Evolutionary conservation across 2,113 vertebrate genomes (phyloP).

Genomic region (Rhinopomastus cyanomelas): DNA sequence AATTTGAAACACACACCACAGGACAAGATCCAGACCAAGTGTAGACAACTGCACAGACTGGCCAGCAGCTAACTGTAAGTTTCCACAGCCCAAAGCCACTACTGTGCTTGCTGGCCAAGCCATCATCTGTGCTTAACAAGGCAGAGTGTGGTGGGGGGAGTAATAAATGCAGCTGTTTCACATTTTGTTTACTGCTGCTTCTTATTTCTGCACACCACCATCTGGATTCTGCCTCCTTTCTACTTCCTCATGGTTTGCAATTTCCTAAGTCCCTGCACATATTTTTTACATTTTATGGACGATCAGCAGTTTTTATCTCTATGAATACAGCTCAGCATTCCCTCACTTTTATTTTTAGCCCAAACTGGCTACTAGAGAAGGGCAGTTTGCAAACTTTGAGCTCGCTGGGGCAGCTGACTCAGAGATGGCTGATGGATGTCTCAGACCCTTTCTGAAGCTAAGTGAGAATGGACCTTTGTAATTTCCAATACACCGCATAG

Average conservation of each 20-base stretch:
- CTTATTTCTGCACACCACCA: not conserved
- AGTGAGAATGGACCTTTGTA: not conserved
- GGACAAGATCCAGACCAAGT: not conserved
- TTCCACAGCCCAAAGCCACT: not conserved
- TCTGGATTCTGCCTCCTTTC: not conserved
- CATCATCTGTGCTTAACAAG: not conserved
- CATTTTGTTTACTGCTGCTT: not conserved
- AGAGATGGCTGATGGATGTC: not conserved
- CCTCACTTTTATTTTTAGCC: conserved; percentile 11
- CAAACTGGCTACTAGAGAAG: not conserved
- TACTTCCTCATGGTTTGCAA: conserved; percentile 17
- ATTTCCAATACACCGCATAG: not conserved
- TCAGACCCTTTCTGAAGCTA: not conserved
- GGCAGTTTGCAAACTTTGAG: not conserved
- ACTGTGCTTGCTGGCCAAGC: not conserved
- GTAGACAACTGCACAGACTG: not conserved
- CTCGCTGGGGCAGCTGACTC: not conserved
- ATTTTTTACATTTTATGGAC: not conserved
- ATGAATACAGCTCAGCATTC: not conserved
- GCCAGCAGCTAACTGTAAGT: not conserved
- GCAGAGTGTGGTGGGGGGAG: not conserved
- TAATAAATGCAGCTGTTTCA: not conserved
- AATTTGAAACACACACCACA: not conserved
- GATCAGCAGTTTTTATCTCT: conserved; percentile 21
- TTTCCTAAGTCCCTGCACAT: not conserved